These are phyloP conservation scores for Octodonta nipae DNA, from an alignment of 2,888 invertebrate species.

Conservation along the genomic window DNA sequence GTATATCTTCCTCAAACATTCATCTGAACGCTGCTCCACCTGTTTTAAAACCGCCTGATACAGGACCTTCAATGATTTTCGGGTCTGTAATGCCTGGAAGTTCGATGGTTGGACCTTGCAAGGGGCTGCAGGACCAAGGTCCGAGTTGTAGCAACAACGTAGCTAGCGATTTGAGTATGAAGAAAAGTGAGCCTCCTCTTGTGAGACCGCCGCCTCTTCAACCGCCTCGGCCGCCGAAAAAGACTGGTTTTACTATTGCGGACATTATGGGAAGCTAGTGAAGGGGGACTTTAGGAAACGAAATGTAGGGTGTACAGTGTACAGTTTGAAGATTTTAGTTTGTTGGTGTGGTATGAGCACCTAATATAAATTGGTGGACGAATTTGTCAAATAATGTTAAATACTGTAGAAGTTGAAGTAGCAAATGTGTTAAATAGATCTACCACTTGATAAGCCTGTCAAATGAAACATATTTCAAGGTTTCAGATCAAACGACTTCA, in stretches of 20 bases:
- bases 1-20: constrained; percentile 20
- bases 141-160: constrained; percentile 20
- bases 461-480: too few relatives aligned
- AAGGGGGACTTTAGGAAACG: too few relatives aligned
- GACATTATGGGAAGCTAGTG: constrained; percentile 74
- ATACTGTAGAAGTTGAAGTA: too few relatives aligned
- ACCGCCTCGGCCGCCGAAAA: constrained; percentile 46
- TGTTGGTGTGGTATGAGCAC: too few relatives aligned
- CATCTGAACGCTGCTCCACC: too few relatives aligned
- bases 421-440: too few relatives aligned
- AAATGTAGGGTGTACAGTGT: too few relatives aligned
- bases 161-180: constrained; percentile 35
- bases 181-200: constrained; percentile 25
- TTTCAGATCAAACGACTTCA: too few relatives aligned
- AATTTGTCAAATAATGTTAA: too few relatives aligned
- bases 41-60: constrained; percentile 33
- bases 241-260: constrained; percentile 80
- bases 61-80: constrained; percentile 11
- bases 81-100: constrained; percentile 12
- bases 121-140: constrained; percentile 8
- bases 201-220: constrained; percentile 27
- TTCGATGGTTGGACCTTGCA: constrained; percentile 7
- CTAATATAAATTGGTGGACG: too few relatives aligned
- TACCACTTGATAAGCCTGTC: too few relatives aligned
- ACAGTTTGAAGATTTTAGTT: too few relatives aligned